A percentile compares a stretch with the other conserved stretches of the same genome.
phyloP scores from a whole-genome alignment of 2,888 invertebrate genomes.

The Philaethria dido region DNA sequence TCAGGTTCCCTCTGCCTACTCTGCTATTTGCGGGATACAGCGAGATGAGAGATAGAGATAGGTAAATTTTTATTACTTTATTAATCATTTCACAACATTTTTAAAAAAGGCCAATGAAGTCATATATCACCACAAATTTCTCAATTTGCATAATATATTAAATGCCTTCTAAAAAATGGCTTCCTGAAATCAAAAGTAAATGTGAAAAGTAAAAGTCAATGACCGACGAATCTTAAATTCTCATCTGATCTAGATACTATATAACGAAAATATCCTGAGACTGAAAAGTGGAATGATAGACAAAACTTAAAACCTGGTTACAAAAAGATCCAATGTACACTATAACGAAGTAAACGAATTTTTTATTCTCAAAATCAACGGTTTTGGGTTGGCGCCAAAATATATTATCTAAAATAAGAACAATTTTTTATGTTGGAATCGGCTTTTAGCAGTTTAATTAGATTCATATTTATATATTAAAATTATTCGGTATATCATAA shows the following conservation, averaged over 20 bases:
- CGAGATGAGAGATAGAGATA: too few relatives aligned
- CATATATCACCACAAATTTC: too few relatives aligned
- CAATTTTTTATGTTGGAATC: slow-evolving; percentile 11
- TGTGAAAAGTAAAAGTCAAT: neutral
- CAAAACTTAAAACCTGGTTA: slow-evolving; percentile 6
- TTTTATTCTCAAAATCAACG: slow-evolving; percentile 8
- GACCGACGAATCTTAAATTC: neutral
- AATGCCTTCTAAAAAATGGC: neutral
- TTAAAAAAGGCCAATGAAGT: neutral
- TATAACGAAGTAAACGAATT: slow-evolving; percentile 9
- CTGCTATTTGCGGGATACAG: too few relatives aligned
- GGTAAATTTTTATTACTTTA: neutral
- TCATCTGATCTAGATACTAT: neutral
- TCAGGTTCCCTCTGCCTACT: too few relatives aligned
- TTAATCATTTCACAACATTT: neutral
- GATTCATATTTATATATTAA: neutral
- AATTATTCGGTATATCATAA: too few relatives aligned
- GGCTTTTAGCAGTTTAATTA: neutral
- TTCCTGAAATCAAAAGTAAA: neutral
- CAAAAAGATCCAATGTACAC: slow-evolving; percentile 16
- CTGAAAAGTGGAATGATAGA: slow-evolving; percentile 9
- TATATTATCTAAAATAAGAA: slow-evolving; percentile 10
- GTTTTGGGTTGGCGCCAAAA: slow-evolving; percentile 12
- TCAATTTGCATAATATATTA: neutral
- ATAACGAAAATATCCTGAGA: neutral